These are phyloP conservation scores for Cavia porcellus DNA, from an alignment of 2,113 vertebrate genomes.

Conservation along the genomic window DNA sequence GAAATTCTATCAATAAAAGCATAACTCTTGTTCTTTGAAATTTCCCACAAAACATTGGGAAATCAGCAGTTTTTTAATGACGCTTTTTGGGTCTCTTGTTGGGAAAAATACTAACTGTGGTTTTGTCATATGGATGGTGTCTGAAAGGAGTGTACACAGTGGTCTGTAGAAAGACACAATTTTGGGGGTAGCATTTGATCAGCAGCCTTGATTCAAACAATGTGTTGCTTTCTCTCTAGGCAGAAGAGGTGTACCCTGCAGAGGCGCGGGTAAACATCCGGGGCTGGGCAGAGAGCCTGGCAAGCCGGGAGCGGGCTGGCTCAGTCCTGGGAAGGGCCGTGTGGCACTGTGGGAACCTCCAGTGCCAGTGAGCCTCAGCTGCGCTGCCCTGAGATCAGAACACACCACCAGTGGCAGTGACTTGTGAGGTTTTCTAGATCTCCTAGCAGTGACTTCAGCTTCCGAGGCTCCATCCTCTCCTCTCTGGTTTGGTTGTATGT, in stretches of 20 bases:
- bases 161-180: background rate
- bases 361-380: background rate
- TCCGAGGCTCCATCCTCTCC: background rate
- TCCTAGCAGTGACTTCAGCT: constrained; percentile 1
- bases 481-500: constrained; percentile 7
- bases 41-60: constrained; percentile 60
- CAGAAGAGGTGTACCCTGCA: constrained; percentile 23
- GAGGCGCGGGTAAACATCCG: background rate
- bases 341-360: background rate
- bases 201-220: constrained; percentile 24
- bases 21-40: constrained; percentile 52
- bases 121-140: background rate
- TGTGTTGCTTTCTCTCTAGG: constrained; percentile 37
- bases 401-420: background rate
- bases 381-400: background rate
- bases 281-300: background rate
- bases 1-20: constrained; percentile 62
- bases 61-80: constrained; percentile 41
- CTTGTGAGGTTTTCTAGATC: constrained; percentile 15
- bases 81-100: constrained; percentile 35
- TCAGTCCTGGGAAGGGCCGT: background rate
- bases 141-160: constrained; percentile 27
- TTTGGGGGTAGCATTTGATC: constrained; percentile 13
- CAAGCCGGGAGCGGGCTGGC: background rate
- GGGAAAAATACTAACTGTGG: constrained; percentile 29